Conservation (phyloP, 2,888 invertebrate genomes). For the Lasioglossum zephyrum region DNA sequence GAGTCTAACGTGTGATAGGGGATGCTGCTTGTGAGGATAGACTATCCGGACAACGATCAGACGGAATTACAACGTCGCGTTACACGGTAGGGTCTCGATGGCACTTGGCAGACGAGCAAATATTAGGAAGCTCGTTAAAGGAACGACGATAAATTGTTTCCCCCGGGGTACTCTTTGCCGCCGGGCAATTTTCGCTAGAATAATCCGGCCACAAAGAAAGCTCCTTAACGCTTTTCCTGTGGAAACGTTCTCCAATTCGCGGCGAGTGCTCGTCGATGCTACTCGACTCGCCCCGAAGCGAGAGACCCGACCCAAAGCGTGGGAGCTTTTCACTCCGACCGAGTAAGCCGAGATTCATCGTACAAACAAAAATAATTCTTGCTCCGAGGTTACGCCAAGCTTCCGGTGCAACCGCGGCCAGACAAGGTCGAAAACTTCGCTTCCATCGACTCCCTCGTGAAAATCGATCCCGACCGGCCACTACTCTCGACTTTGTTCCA, state of each 20-base stretch:
- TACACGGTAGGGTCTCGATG: neutral
- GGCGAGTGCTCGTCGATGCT: conserved; percentile 14
- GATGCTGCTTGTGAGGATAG: neutral
- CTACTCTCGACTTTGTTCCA: conserved; percentile 36
- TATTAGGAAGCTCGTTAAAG: conserved; percentile 13
- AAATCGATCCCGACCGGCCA: conserved; percentile 28
- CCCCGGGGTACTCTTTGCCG: conserved; percentile 12
- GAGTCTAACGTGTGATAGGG: neutral
- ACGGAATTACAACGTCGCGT: neutral
- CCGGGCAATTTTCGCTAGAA: conserved; percentile 32
- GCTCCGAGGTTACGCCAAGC: neutral
- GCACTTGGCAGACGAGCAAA: neutral
- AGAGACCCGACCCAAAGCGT: neutral
- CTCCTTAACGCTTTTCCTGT: conserved; percentile 7
- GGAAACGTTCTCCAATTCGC: conserved; percentile 22
- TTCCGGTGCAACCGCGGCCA: neutral
- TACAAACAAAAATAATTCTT: conserved; percentile 46
- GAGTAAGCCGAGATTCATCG: conserved; percentile 41
- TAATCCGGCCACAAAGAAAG: conserved; percentile 19
- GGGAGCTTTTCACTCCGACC: conserved; percentile 27
- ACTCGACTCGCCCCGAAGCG: neutral
- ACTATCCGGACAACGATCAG: neutral
- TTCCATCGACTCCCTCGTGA: neutral
- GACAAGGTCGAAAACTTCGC: conserved; percentile 20
- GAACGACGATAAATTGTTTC: conserved; percentile 23